A percentile compares a stretch with the other conserved stretches of the same genome.
phyloP scores from a whole-genome alignment of 2,797 vertebrate species.

The Sebastes matsubarae region DNA sequence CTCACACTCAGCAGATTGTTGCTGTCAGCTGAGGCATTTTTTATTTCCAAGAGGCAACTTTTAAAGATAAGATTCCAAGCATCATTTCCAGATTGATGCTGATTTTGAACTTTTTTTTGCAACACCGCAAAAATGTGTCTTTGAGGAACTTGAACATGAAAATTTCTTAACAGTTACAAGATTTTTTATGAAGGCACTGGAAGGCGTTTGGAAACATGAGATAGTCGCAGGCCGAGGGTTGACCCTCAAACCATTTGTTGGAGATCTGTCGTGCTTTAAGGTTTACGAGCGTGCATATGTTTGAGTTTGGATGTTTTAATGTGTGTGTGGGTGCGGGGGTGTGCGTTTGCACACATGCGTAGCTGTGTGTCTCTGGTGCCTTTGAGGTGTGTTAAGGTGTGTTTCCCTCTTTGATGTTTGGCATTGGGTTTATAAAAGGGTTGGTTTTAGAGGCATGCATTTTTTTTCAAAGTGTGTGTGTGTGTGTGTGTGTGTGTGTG shows the following conservation, averaged over 20 bases:
- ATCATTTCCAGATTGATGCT: conserved; percentile 17
- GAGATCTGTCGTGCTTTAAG: conserved; percentile 62
- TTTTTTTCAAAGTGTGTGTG: conserved; percentile 32
- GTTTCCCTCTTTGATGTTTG: conserved; percentile 76
- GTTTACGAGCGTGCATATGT: conserved; percentile 67
- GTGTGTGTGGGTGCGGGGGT: conserved; percentile 28
- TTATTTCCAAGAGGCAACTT: conserved; percentile 37
- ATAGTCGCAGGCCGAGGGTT: conserved; percentile 43
- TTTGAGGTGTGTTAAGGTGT: conserved; percentile 80
- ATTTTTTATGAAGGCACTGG: conserved; percentile 39
- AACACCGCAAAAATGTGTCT: background rate
- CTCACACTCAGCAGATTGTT: conserved; percentile 26
- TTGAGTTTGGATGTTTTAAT: conserved; percentile 60
- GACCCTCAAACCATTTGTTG: conserved; percentile 65
- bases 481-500: background rate
- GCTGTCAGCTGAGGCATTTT: conserved; percentile 32
- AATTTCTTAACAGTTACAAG: conserved; percentile 16
- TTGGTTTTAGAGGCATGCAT: conserved; percentile 64
- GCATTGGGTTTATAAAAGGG: conserved; percentile 69
- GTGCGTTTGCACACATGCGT: conserved; percentile 26
- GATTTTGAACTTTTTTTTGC: conserved; percentile 20
- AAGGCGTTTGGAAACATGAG: conserved; percentile 58
- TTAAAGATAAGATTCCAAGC: conserved; percentile 24
- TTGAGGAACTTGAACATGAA: conserved; percentile 22
- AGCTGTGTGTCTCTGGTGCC: conserved; percentile 62